Evolutionary conservation across 2,113 vertebrate species (phyloP).

Genomic region (Antechinus stuartii): DNA sequence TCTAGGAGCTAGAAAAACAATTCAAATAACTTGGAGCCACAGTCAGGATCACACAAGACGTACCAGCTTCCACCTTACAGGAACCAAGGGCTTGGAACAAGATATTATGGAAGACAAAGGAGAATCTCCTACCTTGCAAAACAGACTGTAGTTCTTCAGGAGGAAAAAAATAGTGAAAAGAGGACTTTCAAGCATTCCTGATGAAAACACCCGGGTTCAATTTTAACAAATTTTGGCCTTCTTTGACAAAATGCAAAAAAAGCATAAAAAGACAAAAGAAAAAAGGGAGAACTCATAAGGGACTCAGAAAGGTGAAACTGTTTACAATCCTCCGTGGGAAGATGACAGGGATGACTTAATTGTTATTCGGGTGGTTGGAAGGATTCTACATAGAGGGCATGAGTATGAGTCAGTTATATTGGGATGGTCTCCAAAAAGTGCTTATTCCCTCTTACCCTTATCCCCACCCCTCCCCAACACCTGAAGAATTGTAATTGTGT

Average conservation of each 20-base stretch:
- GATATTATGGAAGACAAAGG: neutral
- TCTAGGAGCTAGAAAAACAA: neutral
- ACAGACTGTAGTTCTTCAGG: neutral
- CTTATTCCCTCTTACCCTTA: neutral
- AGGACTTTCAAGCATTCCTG: neutral
- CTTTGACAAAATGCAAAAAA: neutral
- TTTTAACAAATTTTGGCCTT: neutral
- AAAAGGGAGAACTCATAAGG: neutral
- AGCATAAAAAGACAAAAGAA: neutral
- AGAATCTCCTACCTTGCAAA: neutral
- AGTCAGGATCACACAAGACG: neutral
- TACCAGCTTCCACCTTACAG: neutral
- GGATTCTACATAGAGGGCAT: neutral
- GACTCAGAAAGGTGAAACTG: neutral
- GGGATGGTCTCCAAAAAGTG: neutral
- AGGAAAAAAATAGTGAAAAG: neutral
- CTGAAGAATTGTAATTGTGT: neutral
- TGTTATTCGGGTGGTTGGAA: neutral
- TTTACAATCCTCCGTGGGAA: neutral
- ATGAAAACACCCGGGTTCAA: neutral
- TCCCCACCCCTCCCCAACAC: neutral
- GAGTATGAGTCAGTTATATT: neutral
- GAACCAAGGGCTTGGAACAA: neutral
- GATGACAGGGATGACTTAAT: neutral
- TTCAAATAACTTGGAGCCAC: neutral